Conservation (phyloP, 2,888 invertebrate species). For the Papilio elwesi region DNA sequence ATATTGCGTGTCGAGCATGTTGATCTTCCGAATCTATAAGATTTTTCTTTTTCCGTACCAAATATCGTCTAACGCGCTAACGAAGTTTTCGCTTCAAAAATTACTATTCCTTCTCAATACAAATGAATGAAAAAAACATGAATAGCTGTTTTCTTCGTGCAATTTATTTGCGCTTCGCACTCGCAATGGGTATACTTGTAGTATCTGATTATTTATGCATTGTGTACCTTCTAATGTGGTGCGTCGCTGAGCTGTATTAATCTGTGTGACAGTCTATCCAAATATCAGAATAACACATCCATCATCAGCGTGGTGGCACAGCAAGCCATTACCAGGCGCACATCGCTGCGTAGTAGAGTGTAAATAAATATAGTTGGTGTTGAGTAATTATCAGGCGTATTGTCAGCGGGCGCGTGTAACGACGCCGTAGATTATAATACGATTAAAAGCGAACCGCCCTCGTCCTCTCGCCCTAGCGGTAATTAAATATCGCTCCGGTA, state of each 20-base stretch:
- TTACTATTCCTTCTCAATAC: too few species aligned
- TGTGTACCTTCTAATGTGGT: background rate
- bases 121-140: too few species aligned
- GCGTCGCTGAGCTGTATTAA: background rate
- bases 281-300: conserved; percentile 22
- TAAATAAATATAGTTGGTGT: conserved; percentile 59
- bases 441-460: conserved; percentile 48
- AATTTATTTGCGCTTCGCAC: too few species aligned
- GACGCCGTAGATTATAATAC: conserved; percentile 61
- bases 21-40: too few species aligned
- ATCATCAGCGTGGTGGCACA: conserved; percentile 15
- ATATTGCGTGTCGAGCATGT: too few species aligned
- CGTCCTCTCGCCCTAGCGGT: conserved; percentile 25
- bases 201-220: too few species aligned
- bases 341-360: conserved; percentile 29
- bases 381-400: conserved; percentile 63
- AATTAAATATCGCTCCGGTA: conserved; percentile 41
- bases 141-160: too few species aligned
- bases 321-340: conserved; percentile 33
- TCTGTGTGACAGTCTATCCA: background rate
- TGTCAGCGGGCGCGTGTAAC: conserved; percentile 58
- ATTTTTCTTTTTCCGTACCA: too few species aligned
- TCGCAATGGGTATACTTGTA: too few species aligned
- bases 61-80: too few species aligned
- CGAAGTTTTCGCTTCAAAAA: too few species aligned